phyloP scores from a whole-genome alignment of 2,888 invertebrate genomes.

The Drosophila rellima region DNA sequence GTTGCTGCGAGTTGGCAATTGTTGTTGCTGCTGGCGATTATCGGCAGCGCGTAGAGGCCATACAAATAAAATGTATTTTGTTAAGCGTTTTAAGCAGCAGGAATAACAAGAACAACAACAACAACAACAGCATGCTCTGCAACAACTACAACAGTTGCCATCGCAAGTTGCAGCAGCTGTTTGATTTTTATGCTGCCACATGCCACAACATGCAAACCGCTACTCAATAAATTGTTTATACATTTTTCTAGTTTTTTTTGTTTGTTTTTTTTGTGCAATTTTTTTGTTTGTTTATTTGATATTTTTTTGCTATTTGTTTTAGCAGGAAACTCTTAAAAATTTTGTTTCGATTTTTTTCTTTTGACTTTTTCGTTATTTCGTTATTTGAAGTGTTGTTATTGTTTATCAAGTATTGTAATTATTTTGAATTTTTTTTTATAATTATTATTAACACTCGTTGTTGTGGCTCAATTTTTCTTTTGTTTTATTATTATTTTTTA shows the following conservation, averaged over 20 bases:
- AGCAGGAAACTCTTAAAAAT: slow-evolving; percentile 32
- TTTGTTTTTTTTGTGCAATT: slow-evolving; percentile 3
- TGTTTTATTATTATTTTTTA: slow-evolving; percentile 28
- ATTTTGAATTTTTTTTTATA: slow-evolving; percentile 68
- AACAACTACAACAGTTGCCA: slow-evolving; percentile 16
- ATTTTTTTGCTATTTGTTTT: background rate
- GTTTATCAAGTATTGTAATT: slow-evolving; percentile 52
- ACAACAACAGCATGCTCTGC: slow-evolving; percentile 7
- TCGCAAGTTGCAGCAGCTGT: slow-evolving; percentile 24
- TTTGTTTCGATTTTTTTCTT: slow-evolving; percentile 1
- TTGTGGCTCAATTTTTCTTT: slow-evolving; percentile 18
- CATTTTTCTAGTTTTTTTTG: slow-evolving; percentile 11
- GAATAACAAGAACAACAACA: slow-evolving; percentile 14
- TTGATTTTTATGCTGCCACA: slow-evolving; percentile 48
- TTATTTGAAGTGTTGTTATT: slow-evolving; percentile 21
- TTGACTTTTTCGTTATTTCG: slow-evolving; percentile 2
- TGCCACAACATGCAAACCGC: slow-evolving; percentile 48
- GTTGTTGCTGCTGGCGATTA: slow-evolving; percentile 30
- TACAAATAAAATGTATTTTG: slow-evolving; percentile 68
- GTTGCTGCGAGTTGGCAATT: slow-evolving; percentile 16
- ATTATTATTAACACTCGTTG: slow-evolving; percentile 41
- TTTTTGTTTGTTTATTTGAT: slow-evolving; percentile 18
- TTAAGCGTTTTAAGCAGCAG: slow-evolving; percentile 40
- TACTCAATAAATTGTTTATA: slow-evolving; percentile 27
- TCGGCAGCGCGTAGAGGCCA: slow-evolving; percentile 59